phyloP scores from a whole-genome alignment of 2,797 vertebrate genomes.

The Pempheris klunzingeri region DNA sequence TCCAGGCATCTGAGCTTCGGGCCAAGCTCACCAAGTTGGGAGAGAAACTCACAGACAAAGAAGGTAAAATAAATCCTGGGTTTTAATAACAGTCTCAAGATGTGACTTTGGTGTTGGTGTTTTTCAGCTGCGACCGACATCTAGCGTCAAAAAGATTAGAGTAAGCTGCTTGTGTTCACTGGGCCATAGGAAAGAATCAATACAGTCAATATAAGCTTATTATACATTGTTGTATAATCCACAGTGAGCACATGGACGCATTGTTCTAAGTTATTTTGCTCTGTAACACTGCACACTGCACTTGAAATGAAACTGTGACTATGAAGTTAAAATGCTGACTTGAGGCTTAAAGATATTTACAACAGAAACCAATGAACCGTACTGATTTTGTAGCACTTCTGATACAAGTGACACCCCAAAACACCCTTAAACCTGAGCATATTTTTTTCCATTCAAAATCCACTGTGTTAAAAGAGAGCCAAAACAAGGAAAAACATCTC shows the following conservation, averaged over 20 bases:
- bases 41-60: slow-evolving; percentile 92
- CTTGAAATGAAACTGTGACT: not conserved
- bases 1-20: slow-evolving; percentile 88
- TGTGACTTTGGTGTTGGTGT: not conserved
- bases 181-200: not conserved
- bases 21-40: slow-evolving; percentile 93
- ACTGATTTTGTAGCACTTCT: not conserved
- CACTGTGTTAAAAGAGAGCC: not conserved
- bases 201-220: not conserved
- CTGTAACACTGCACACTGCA: not conserved
- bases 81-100: not conserved
- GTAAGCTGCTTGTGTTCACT: not conserved
- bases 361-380: not conserved
- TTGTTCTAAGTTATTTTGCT: not conserved
- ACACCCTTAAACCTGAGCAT: not conserved
- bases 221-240: not conserved
- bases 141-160: not conserved
- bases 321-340: not conserved
- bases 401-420: not conserved
- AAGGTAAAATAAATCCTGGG: slow-evolving; percentile 85
- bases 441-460: not conserved
- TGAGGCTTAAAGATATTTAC: not conserved
- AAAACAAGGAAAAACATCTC: not conserved
- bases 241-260: not conserved
- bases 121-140: not conserved